These are phyloP conservation scores for Cerceris rybyensis DNA, from an alignment of 2,888 invertebrate species.

Conservation along the genomic window DNA sequence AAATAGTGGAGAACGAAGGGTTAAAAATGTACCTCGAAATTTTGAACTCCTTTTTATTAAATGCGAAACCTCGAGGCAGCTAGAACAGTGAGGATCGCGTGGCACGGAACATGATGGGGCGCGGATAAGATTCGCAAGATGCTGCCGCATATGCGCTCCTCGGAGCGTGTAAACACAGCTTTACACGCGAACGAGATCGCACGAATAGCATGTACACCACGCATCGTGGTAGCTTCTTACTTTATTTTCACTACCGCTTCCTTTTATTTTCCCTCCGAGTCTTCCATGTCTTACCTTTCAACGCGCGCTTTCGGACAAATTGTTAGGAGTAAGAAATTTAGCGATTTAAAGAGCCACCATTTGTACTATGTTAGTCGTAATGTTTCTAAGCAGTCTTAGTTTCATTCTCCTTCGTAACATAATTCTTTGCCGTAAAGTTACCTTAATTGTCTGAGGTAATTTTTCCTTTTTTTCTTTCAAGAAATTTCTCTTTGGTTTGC, in stretches of 20 bases:
- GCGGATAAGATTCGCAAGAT: conserved; percentile 64
- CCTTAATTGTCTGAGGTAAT: too few relatives aligned
- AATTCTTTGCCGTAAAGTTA: too few relatives aligned
- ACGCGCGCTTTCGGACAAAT: neutral
- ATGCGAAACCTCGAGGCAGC: too few relatives aligned
- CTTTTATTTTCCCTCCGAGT: conserved; percentile 48
- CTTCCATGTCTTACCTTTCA: conserved; percentile 32
- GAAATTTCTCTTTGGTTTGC: too few relatives aligned
- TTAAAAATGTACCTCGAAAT: neutral
- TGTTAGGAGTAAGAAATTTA: too few relatives aligned
- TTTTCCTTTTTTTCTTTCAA: too few relatives aligned
- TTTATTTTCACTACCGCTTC: conserved; percentile 54
- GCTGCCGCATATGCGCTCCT: conserved; percentile 58
- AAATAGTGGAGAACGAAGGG: too few relatives aligned
- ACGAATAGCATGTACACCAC: conserved; percentile 38
- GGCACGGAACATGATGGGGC: conserved; percentile 45
- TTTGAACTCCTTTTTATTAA: conserved; percentile 14
- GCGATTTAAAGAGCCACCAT: too few relatives aligned
- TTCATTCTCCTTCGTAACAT: too few relatives aligned
- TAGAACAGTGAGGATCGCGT: conserved; percentile 34
- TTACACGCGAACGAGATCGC: conserved; percentile 71
- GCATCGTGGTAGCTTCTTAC: conserved; percentile 33
- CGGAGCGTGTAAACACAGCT: conserved; percentile 74
- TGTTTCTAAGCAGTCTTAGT: too few relatives aligned
- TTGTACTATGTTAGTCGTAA: too few relatives aligned